Base-by-base conservation (phyloP, 2,113 vertebrate genomes). In the Blennius ocellaris region DNA sequence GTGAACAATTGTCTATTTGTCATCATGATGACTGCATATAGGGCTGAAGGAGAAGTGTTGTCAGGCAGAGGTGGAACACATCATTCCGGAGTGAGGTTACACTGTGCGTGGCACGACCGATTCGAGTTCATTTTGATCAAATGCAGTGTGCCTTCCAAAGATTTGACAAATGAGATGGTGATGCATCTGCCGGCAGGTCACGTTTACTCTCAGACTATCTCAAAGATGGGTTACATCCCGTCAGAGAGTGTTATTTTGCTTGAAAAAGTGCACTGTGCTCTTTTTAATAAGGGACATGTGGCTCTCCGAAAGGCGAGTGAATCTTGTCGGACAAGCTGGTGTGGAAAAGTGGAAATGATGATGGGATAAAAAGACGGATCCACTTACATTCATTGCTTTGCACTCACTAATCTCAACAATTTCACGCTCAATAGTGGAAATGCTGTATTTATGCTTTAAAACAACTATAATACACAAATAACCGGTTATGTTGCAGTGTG, bases 121-220 rank as follows among this genome's bases (percentile, higher is more conserved):
- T 55, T 45, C 47, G 38, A 68, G 52, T 78, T 79, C 58, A 72
- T 78, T 81, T 63, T 75, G 53, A 82, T 67, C 54, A 40, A 66
- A 58, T 54, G 76, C 69, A 72, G 61, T 16, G 53, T 61, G 50
- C n/a, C 4, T 37, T 38, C 44, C 50, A 16, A 50, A 6, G 17
- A 61, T 84, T 59, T 81, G 82, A 85, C 51, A 73, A 73, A 82
- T 83, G 69, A 79, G 57, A 67, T 51, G 60, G 56, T 38, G 73
- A 78, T 81, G 78, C 53, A 61, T 82, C 74, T 80, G 76, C 64
- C 66, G 72, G 69, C 78, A 81, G 85, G 86, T 90, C 69, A 77
- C 70, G 78, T 89, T 90, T 88, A 87, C 90, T 92, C 88, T 88
- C 81, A 87, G 84, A 86, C 59, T 70, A 52, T 73, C 74, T 82